A percentile compares a stretch with the other conserved stretches of the same genome.
phyloP scores from a whole-genome alignment of 2,888 invertebrate species.

The Coelopa pilipes region DNA sequence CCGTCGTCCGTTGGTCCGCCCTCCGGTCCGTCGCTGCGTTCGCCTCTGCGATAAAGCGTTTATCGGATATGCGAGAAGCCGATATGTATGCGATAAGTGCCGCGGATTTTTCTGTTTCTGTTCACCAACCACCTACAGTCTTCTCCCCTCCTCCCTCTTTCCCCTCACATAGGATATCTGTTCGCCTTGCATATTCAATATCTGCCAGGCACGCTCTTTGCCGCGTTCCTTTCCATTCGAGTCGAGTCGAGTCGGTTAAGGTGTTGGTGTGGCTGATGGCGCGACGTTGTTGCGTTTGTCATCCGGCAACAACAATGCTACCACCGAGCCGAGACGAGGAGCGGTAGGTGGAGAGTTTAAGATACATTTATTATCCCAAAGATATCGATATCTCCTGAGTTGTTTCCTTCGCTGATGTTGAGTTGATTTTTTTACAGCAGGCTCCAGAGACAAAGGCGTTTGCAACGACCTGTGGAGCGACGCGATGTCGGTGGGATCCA shows the following conservation, averaged over 20 bases:
- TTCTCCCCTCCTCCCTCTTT: background rate
- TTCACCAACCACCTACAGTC: background rate
- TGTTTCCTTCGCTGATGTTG: background rate
- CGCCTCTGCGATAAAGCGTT: constrained; percentile 29
- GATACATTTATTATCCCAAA: constrained; percentile 21
- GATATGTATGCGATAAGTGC: background rate
- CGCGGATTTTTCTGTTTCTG: no score
- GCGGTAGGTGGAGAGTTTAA: constrained; percentile 20
- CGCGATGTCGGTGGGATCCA: constrained; percentile 6
- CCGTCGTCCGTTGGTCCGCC: no score
- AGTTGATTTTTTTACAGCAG: background rate
- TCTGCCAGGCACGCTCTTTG: background rate
- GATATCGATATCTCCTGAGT: constrained; percentile 8
- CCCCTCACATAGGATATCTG: background rate
- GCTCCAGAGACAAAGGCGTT: constrained; percentile 14
- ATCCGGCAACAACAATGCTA: background rate
- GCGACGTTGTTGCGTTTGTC: constrained; percentile 28
- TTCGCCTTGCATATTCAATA: background rate
- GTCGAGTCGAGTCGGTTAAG: background rate
- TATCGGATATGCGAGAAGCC: constrained; percentile 19
- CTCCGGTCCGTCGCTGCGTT: background rate
- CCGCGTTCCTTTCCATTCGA: constrained; percentile 12
- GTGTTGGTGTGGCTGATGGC: constrained; percentile 11
- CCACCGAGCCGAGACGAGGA: background rate
- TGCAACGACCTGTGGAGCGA: constrained; percentile 11